A percentile compares a stretch with the other conserved stretches of the same genome.
These are phyloP conservation scores for Tyto alba DNA, from an alignment of 2,113 vertebrate genomes.

Conservation along the genomic window DNA sequence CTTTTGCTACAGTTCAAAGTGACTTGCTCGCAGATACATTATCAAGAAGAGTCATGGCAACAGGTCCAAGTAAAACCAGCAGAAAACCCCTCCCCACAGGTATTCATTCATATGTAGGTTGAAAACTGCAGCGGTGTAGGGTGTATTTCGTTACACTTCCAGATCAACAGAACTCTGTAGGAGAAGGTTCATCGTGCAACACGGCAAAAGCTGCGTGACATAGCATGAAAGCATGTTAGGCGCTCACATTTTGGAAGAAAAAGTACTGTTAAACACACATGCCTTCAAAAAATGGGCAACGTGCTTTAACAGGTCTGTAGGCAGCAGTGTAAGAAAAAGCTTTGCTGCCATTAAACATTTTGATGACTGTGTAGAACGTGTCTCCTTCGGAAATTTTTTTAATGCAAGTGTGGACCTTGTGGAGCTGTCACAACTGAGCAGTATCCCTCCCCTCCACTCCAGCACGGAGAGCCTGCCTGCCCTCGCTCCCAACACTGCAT, in stretches of 20 bases:
- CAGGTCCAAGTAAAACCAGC: background rate
- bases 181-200: background rate
- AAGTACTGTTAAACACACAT: accelerated
- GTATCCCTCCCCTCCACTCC: background rate
- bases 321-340: background rate
- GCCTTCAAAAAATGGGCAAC: background rate
- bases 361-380: background rate
- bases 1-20: background rate
- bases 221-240: background rate
- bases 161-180: background rate
- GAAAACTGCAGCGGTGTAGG: background rate
- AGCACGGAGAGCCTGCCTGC: background rate
- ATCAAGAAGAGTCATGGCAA: background rate
- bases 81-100: accelerated
- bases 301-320: background rate
- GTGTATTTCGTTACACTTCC: background rate
- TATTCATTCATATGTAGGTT: background rate
- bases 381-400: background rate
- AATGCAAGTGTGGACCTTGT: background rate
- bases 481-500: background rate
- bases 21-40: background rate
- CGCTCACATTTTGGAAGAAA: background rate
- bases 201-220: background rate
- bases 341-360: background rate
- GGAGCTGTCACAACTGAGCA: background rate